Evolutionary conservation across 2,797 vertebrate genomes (phyloP).

Genomic region (Lacerta viridis): DNA sequence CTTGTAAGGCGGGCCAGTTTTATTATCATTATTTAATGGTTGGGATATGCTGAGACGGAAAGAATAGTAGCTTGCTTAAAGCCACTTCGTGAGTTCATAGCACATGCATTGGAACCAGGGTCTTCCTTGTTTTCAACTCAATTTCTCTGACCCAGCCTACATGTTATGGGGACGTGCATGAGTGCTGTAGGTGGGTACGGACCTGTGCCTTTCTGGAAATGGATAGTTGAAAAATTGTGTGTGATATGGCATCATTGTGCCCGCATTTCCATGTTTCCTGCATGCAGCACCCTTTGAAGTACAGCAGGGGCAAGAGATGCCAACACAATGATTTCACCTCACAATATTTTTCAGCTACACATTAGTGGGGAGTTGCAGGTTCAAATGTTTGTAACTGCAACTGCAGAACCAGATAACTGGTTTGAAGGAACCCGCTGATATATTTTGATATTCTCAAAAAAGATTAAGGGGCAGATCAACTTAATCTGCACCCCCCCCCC

Average conservation of each 20-base stretch:
- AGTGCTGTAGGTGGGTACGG: neutral
- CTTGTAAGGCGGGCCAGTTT: neutral
- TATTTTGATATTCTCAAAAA: neutral
- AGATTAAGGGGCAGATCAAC: neutral
- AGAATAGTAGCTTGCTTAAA: neutral
- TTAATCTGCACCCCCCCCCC: neutral
- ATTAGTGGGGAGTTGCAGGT: neutral
- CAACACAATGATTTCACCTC: neutral
- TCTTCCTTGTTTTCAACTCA: neutral
- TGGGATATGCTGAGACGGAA: neutral
- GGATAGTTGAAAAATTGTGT: neutral
- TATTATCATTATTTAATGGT: neutral
- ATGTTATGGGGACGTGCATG: neutral
- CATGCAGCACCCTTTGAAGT: neutral
- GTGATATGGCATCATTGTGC: neutral
- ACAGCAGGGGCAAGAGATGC: neutral
- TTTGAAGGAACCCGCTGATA: neutral
- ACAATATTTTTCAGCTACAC: neutral
- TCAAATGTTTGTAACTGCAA: neutral
- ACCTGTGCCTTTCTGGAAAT: neutral
- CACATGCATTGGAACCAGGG: neutral
- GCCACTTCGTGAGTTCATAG: neutral
- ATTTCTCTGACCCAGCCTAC: neutral
- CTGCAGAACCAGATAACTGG: neutral
- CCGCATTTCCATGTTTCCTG: neutral